Conservation (phyloP, 2,113 vertebrate genomes). For the Rhinolophus sinicus region DNA sequence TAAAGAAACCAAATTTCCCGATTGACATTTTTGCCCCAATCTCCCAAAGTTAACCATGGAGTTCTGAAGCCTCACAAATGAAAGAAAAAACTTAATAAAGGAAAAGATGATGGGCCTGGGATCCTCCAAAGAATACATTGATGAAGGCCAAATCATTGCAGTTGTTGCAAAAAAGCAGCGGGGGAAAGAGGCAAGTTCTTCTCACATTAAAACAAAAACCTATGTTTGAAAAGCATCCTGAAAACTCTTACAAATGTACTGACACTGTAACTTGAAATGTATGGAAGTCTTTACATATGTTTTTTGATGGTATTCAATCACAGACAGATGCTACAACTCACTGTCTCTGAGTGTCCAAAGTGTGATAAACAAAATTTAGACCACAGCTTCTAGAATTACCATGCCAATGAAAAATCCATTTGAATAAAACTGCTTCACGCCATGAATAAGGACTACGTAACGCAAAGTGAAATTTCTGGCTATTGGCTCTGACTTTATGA, state of each 20-base stretch:
- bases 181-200: neutral
- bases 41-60: neutral
- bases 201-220: slow-evolving; percentile 35
- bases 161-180: neutral
- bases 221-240: neutral
- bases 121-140: slow-evolving; percentile 14
- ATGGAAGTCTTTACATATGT: neutral
- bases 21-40: neutral
- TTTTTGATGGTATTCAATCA: neutral
- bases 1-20: neutral
- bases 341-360: neutral
- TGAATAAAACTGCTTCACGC: neutral
- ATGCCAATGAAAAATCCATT: neutral
- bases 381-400: slow-evolving; percentile 9
- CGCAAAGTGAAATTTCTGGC: slow-evolving; percentile 22
- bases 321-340: neutral
- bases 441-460: neutral
- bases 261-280: slow-evolving; percentile 10
- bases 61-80: slow-evolving; percentile 38
- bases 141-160: neutral
- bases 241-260: slow-evolving; percentile 23
- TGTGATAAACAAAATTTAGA: neutral
- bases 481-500: neutral
- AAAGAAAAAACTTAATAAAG: slow-evolving; percentile 9
- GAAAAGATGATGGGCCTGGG: neutral